phyloP scores from a whole-genome alignment of 1,140 invertebrate genomes.

The Ptiloglossa arizonensis region DNA sequence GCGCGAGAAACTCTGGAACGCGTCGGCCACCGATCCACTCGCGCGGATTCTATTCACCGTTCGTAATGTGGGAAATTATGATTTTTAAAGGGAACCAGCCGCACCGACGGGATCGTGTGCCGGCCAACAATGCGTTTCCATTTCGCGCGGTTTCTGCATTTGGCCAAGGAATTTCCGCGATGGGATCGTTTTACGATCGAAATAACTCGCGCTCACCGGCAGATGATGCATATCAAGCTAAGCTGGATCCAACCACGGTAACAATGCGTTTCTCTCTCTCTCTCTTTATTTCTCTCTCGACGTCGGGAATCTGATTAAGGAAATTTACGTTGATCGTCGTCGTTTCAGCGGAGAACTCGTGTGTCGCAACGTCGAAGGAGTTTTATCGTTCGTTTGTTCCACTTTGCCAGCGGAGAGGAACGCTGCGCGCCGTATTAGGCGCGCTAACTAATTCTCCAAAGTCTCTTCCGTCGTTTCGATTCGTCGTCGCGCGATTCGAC shows the following conservation, averaged over 20 bases:
- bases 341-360: conserved; percentile 25
- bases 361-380: conserved; percentile 23
- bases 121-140: conserved; percentile 52
- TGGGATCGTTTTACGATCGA: conserved; percentile 41
- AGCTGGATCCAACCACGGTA: neutral
- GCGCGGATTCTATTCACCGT: neutral
- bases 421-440: neutral
- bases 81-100: conserved; percentile 21
- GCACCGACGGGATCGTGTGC: neutral
- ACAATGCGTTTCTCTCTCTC: conserved; percentile 42
- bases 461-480: neutral
- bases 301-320: conserved; percentile 28
- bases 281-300: too few species aligned
- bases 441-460: neutral
- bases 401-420: neutral
- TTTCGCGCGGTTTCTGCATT: conserved; percentile 46
- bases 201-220: conserved; percentile 8
- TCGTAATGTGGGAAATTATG: conserved; percentile 53
- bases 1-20: conserved; percentile 3
- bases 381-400: conserved; percentile 29
- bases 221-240: conserved; percentile 53
- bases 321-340: conserved; percentile 36
- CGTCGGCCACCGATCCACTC: neutral
- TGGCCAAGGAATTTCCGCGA: conserved; percentile 36
- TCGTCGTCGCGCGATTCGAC: neutral